These are phyloP conservation scores for Lepidothrix coronata DNA, from an alignment of 2,113 vertebrate species.

Conservation along the genomic window DNA sequence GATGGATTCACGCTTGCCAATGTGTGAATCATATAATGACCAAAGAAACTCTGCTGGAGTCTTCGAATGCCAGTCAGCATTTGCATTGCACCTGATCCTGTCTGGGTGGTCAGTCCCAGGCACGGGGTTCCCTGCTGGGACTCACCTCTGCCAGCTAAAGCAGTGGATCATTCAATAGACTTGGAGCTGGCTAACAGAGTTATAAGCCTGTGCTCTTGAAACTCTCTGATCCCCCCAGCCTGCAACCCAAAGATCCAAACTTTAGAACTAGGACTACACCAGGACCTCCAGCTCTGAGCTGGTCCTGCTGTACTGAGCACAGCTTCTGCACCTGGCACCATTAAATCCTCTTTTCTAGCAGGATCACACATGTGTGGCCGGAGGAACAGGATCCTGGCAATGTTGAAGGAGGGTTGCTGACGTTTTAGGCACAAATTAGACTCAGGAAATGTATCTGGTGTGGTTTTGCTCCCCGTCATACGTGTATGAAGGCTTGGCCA, in stretches of 20 bases:
- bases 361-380: background rate
- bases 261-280: background rate
- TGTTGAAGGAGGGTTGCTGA: background rate
- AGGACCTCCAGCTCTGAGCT: background rate
- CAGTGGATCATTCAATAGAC: background rate
- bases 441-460: background rate
- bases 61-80: background rate
- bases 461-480: background rate
- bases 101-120: background rate
- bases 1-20: background rate
- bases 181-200: background rate
- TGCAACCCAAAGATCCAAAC: background rate
- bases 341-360: background rate
- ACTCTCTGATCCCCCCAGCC: background rate
- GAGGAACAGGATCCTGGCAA: background rate
- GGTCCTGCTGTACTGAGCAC: background rate
- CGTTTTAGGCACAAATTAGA: background rate
- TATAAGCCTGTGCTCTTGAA: background rate
- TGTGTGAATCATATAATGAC: background rate
- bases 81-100: background rate
- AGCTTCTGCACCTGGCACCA: rapidly evolving
- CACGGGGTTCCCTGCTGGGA: background rate
- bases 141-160: background rate
- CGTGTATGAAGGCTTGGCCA: background rate
- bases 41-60: background rate